Evolutionary conservation across 1,140 invertebrate genomes (phyloP).

Genomic region (Diorhabda carinulata): DNA sequence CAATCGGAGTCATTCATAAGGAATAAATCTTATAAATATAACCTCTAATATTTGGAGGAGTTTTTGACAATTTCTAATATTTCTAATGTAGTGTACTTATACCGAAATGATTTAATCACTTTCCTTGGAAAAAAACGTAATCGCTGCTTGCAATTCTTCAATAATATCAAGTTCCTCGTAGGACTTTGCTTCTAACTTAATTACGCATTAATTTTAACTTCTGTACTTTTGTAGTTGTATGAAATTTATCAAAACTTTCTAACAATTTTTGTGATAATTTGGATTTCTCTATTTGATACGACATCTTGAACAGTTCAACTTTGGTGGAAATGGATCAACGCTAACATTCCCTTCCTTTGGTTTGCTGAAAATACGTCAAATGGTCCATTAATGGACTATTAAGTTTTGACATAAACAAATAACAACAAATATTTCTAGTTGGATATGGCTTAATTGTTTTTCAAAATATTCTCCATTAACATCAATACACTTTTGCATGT

Average conservation of each 20-base stretch:
- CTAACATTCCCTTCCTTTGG: background rate
- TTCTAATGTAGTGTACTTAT: background rate
- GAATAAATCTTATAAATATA: background rate
- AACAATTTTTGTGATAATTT: background rate
- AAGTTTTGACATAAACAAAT: too few species aligned
- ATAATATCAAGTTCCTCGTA: background rate
- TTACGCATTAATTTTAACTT: background rate
- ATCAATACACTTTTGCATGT: too few species aligned
- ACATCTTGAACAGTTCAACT: background rate
- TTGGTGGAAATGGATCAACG: background rate
- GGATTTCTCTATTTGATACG: background rate
- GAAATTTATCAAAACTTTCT: background rate
- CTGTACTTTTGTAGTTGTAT: background rate
- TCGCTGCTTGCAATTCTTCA: background rate
- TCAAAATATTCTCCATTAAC: too few species aligned
- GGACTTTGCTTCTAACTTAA: background rate
- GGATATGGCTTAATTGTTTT: too few species aligned
- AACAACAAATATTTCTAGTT: too few species aligned
- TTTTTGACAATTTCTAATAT: background rate
- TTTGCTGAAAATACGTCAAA: background rate
- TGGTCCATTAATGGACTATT: background rate
- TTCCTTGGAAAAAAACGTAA: background rate
- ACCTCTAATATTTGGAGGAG: background rate
- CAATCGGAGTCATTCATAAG: background rate
- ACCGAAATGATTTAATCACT: background rate